Conservation (phyloP, 2,888 invertebrate genomes). For the Synergus gifuensis region DNA sequence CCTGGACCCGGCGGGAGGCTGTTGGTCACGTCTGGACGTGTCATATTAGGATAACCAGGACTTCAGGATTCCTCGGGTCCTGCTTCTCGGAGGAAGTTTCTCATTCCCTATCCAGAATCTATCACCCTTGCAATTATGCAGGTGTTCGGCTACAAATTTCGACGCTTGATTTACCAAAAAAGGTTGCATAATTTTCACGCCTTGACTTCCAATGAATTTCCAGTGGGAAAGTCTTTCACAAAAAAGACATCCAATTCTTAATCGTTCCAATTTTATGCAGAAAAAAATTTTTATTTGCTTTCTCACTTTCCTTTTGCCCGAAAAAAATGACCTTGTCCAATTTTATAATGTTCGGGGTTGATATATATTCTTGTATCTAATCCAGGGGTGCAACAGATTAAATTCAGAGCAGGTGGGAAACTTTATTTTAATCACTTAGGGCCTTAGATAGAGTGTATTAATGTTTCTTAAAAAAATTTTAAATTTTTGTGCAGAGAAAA, state of each 20-base stretch:
- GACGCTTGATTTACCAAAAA: slow-evolving; percentile 38
- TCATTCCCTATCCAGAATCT: not conserved
- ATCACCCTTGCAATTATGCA: slow-evolving; percentile 22
- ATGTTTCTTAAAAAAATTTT: not conserved
- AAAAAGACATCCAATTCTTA: not conserved
- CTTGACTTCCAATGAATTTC: slow-evolving; percentile 21
- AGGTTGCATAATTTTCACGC: slow-evolving; percentile 44
- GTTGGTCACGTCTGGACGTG: slow-evolving; percentile 56
- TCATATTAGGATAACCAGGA: slow-evolving; percentile 63
- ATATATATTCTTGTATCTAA: not conserved
- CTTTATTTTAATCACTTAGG: not conserved
- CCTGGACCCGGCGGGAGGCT: slow-evolving; percentile 58
- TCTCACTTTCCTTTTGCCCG: not conserved
- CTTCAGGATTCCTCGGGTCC: slow-evolving; percentile 17
- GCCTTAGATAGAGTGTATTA: not conserved
- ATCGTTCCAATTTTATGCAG: slow-evolving; percentile 20
- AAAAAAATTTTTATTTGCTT: not conserved
- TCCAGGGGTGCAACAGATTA: not conserved
- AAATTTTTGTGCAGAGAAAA: not conserved
- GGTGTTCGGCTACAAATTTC: slow-evolving; percentile 27
- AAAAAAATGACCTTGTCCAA: not conserved
- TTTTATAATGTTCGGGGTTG: not conserved
- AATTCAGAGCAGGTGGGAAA: not conserved
- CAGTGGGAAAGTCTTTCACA: not conserved
- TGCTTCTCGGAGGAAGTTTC: slow-evolving; percentile 12